A percentile compares a stretch with the other conserved stretches of the same genome.
Conservation (phyloP, 2,888 invertebrate genomes). For the Callyntrura guangdongensis region DNA sequence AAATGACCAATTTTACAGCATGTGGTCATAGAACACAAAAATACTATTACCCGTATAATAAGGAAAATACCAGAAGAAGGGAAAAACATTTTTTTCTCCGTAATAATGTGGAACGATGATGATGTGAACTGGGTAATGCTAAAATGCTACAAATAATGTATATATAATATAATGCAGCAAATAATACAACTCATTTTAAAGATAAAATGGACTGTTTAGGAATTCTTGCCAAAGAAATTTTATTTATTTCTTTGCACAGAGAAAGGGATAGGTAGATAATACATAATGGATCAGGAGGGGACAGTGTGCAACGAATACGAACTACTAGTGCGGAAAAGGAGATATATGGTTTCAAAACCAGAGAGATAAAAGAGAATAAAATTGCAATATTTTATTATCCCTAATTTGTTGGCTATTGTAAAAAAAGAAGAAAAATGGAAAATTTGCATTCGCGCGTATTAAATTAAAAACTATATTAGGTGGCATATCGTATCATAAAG, state of each 20-base stretch:
- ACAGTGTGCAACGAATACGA: neutral
- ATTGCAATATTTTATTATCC: slow-evolving; percentile 64
- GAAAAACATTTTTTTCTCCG: slow-evolving; percentile 51
- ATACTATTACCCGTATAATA: slow-evolving; percentile 37
- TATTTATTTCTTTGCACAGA: slow-evolving; percentile 31
- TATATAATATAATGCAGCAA: slow-evolving; percentile 19
- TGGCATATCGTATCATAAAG: no score
- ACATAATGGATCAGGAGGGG: slow-evolving; percentile 33
- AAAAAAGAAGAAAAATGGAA: neutral
- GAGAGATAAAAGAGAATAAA: slow-evolving; percentile 28
- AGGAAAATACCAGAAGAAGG: slow-evolving; percentile 53
- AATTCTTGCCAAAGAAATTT: slow-evolving; percentile 52
- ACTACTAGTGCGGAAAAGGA: slow-evolving; percentile 2
- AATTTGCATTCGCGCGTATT: slow-evolving; percentile 57
- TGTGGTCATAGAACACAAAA: slow-evolving; percentile 77
- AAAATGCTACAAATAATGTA: no score
- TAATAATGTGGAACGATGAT: slow-evolving; percentile 8
- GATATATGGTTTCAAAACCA: neutral
- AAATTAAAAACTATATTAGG: neutral
- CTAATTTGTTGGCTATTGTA: slow-evolving; percentile 53
- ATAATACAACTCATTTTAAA: neutral
- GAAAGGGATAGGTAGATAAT: slow-evolving; percentile 2
- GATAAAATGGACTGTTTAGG: slow-evolving; percentile 30
- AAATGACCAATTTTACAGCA: slow-evolving; percentile 84
- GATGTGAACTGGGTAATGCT: slow-evolving; percentile 3